These are phyloP conservation scores for Lamellibrachia luymesi DNA, from an alignment of 1,140 invertebrate species.

Conservation along the genomic window DNA sequence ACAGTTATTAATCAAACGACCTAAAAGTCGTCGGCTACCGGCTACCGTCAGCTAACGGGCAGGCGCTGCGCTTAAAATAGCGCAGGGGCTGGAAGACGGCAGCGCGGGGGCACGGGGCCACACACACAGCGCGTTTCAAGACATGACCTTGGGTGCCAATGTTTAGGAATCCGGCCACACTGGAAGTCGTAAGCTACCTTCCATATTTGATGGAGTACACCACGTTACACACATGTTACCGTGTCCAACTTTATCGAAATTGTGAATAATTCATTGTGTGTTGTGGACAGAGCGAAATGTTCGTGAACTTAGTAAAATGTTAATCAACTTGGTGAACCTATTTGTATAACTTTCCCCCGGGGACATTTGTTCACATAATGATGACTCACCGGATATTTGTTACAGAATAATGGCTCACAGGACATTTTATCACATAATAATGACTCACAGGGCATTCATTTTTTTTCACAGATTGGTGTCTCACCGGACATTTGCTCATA, in stretches of 20 bases:
- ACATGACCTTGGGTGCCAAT: neutral
- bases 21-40: neutral
- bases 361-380: neutral
- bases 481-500: neutral
- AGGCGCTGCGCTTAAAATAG: neutral
- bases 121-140: neutral
- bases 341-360: neutral
- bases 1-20: neutral
- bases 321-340: neutral
- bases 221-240: neutral
- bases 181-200: neutral
- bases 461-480: too few species aligned
- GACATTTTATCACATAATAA: too few species aligned
- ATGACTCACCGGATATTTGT: neutral
- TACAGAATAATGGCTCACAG: neutral
- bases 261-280: neutral
- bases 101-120: neutral
- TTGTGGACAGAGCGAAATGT: neutral
- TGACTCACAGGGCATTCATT: too few species aligned
- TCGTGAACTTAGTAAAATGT: neutral
- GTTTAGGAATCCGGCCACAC: neutral
- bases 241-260: neutral
- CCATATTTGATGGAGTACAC: neutral
- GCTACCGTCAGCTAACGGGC: neutral
- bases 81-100: neutral